Base-by-base conservation (phyloP, 1,140 invertebrate genomes). In the Zaprionus africanus region DNA sequence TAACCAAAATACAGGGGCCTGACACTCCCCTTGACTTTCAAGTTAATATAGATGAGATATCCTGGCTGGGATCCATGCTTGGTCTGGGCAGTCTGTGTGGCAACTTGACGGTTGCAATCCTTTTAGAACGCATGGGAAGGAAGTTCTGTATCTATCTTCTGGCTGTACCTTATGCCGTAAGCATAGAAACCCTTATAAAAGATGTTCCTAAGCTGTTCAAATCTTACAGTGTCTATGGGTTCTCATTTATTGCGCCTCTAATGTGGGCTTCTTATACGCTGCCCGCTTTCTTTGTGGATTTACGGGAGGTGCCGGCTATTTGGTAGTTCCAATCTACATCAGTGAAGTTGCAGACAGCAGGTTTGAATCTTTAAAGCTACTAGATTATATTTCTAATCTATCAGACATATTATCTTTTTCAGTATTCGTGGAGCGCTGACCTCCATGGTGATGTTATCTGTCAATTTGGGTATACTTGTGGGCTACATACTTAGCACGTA, bases 391-490 rank as follows among this genome's bases (percentile, higher is more conserved):
- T 4, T 0, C 5, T n/a, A 9, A 28, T 46, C 7, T 46, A 17
- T 46, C n/a, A 49, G 34, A 5, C 22, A 5, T 11, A n/a, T 58
- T 26, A 12, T 5, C 7, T 38, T 1, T 1, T 28, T 9, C 13
- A 98, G 85, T 6, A 95, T 97, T 62, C 94, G 97, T 36, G 98
- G 97, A 1, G 93, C 95, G 0, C 93, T 98, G 1, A 97, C 97
- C 0, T 96, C 97, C 0, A 95, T 97, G 86, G 96, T 98, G 73
- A 97, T 98, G 92, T 92, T 98, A 2, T 96, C 96, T 64, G 94
- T 98, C 1, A 96, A 96, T 11, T 88, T 96, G n/a, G 97, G 97
- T 0, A 97, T 97, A 43, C 93, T 98, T 0, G 93, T 95, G 34
- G 95, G 96, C 0, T 98, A 96, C 90, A 93, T 96, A 1, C 81